Conservation (phyloP, 1,140 invertebrate genomes). For the Hirudo medicinalis region DNA sequence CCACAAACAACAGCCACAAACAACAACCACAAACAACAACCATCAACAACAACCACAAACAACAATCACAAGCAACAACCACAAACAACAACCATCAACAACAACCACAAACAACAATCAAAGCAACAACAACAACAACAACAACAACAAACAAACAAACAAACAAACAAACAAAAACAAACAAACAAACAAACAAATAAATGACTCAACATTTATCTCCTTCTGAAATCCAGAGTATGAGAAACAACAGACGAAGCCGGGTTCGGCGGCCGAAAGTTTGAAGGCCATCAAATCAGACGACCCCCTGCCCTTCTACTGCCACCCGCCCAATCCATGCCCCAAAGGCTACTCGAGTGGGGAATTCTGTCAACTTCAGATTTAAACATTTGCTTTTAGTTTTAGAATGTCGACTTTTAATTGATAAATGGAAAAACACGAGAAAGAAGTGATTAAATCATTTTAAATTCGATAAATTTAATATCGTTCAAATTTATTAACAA, state of each 20-base stretch:
- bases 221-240: constrained; percentile 33
- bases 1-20: neutral
- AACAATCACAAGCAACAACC: no score
- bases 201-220: no score
- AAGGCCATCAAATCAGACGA: constrained; percentile 71
- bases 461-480: no score
- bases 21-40: no score
- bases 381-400: neutral
- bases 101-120: neutral
- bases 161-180: no score
- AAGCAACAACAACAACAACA: neutral
- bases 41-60: no score
- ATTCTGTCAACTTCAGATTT: neutral
- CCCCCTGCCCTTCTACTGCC: constrained; percentile 89
- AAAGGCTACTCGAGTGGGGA: constrained; percentile 45
- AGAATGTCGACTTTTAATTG: neutral
- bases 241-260: constrained; percentile 52
- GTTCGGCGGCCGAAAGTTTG: constrained; percentile 49
- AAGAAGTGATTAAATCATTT: no score
- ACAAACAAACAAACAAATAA: constrained; percentile 33
- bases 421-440: no score
- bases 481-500: no score
- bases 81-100: neutral
- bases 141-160: neutral
- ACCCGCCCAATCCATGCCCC: constrained; percentile 95